These are phyloP conservation scores for Entomobrya proxima DNA, from an alignment of 2,888 invertebrate species.

Conservation along the genomic window DNA sequence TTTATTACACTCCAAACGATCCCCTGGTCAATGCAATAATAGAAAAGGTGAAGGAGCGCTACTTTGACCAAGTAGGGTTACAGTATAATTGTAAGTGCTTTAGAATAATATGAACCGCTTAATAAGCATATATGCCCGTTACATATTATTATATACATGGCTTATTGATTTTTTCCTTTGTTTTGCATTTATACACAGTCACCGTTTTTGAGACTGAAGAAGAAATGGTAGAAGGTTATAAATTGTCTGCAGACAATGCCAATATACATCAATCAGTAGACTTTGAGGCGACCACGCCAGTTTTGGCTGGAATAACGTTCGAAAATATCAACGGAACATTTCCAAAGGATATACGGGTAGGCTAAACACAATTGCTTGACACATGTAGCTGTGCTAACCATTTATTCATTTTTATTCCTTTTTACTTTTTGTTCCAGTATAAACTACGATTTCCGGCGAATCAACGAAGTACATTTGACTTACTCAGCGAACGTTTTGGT, in stretches of 20 bases:
- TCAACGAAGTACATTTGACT: constrained; percentile 73
- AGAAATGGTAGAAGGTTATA: constrained; percentile 69
- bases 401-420: neutral
- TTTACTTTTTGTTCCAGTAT: constrained; percentile 59
- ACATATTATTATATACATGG: neutral
- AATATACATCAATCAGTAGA: constrained; percentile 55
- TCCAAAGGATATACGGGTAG: constrained; percentile 69
- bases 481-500: constrained; percentile 73
- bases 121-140: neutral
- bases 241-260: constrained; percentile 49
- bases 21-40: constrained; percentile 71
- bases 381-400: neutral
- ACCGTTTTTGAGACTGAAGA: constrained; percentile 72
- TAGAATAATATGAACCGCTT: neutral
- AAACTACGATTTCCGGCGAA: constrained; percentile 74
- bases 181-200: constrained; percentile 48
- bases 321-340: constrained; percentile 65
- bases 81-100: constrained; percentile 72
- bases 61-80: constrained; percentile 65
- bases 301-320: constrained; percentile 73
- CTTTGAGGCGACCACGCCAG: constrained; percentile 69
- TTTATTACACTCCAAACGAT: constrained; percentile 73
- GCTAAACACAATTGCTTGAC: neutral
- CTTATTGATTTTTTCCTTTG: too few relatives aligned
- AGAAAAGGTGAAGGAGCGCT: constrained; percentile 71